Base-by-base conservation (phyloP, 2,797 vertebrate genomes). In the Lithobates pipiens region DNA sequence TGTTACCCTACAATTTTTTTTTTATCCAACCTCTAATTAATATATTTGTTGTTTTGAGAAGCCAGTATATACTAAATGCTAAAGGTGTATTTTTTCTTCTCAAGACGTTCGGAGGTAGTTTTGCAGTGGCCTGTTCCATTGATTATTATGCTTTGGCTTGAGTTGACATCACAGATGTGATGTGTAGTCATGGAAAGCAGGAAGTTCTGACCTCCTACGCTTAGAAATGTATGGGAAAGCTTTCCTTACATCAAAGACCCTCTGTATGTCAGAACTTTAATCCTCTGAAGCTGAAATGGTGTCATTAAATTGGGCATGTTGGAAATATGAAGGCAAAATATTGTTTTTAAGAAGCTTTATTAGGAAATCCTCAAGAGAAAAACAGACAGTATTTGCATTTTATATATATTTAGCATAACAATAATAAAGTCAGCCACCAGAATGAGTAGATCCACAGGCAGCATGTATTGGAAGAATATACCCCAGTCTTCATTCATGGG, bases 191-290 rank as follows among this genome's bases (percentile, higher is more conserved):
- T 71, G 50, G 65, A 77, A 77, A 84, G 75, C 65, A 70, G 82
- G 46, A 84, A 71, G 50, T 61, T 29, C 2, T 71, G 75, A 84
- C 82, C 75, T 61, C 46, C 77, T 32, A 69, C 44, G 76, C 29
- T 18, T 34, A 77, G 25, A 54, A 23, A 77, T 50, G 10, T 34
- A 83, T 77, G 68, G 54, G 78, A 78, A 61, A 77, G 8, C 27
- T 84, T 69, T 46, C 16, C 44, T n/a, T 57, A 44, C 73, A 78
- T 72, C 50, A 78, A 72, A 84, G 76, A 13, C 11, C 76, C 3
- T 18, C 27, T n/a, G 46, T 27, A 42, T 50, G 39, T 61, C 54
- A 61, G 7, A 61, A 8, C 6, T 61, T 61, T 61, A 21, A 61
- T 23, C 54, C 54, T 61, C 23, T 6, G 54, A 21, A 61, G 21